Evolutionary conservation across 2,888 invertebrate genomes (phyloP).

Genomic region (Galeopsomyia nigrocyanea): DNA sequence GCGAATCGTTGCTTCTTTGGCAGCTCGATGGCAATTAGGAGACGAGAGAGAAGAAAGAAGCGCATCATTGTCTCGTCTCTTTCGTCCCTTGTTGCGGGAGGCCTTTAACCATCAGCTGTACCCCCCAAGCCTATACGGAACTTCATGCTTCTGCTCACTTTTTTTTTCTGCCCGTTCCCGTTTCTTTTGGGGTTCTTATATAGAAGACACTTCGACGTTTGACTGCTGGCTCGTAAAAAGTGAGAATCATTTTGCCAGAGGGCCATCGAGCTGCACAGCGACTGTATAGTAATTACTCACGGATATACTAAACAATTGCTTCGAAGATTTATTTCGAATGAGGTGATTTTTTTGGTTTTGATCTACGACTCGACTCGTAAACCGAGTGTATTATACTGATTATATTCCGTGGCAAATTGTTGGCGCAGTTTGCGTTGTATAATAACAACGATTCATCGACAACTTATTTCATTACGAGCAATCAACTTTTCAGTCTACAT

Average conservation of each 20-base stretch:
- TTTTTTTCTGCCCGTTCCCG: constrained; percentile 8
- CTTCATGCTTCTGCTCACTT: neutral
- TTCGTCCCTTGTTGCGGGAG: constrained; percentile 5
- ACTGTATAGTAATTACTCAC: neutral
- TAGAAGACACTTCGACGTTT: neutral
- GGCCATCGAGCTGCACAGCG: no score
- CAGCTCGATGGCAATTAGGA: constrained; percentile 31
- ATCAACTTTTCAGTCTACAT: no score
- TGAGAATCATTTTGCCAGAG: constrained; percentile 1
- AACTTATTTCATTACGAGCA: no score
- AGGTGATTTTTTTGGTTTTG: no score
- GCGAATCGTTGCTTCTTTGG: constrained; percentile 21
- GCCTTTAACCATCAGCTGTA: constrained; percentile 30
- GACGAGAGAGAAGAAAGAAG: neutral
- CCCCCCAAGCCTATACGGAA: constrained; percentile 17
- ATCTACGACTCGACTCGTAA: no score
- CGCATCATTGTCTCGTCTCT: constrained; percentile 21
- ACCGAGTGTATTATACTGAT: no score
- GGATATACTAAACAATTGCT: neutral
- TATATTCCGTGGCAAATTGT: no score
- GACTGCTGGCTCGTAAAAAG: neutral
- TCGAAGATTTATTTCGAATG: no score
- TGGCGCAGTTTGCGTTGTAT: no score
- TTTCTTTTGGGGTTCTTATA: neutral
- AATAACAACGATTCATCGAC: no score